Evolutionary conservation across 2,113 vertebrate species (phyloP).

Genomic region (Turdus rufiventris): DNA sequence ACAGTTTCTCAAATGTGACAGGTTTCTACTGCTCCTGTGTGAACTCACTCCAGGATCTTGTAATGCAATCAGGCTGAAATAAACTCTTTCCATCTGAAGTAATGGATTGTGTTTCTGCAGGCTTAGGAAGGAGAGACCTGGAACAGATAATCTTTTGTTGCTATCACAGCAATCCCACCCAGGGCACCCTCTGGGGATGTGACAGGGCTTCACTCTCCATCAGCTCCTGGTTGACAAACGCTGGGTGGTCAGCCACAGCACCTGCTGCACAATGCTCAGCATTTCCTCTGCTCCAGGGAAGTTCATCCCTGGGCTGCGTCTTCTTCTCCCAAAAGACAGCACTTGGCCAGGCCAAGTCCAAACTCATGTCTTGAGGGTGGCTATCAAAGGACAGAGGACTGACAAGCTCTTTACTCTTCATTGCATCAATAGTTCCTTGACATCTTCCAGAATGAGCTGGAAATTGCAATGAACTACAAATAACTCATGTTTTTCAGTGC

Average conservation of each 20-base stretch:
- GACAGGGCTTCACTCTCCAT: background rate
- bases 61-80: conserved; percentile 65
- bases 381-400: background rate
- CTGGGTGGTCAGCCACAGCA: background rate
- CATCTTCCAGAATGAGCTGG: background rate
- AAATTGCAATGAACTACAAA: background rate
- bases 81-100: conserved; percentile 50
- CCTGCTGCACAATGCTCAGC: background rate
- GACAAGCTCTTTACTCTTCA: background rate
- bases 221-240: background rate
- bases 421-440: background rate
- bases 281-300: background rate
- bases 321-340: background rate
- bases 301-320: background rate
- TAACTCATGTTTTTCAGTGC: background rate
- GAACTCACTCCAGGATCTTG: conserved; percentile 22
- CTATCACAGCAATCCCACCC: background rate
- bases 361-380: background rate
- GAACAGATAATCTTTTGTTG: conserved; percentile 76
- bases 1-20: background rate
- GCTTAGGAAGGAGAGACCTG: conserved; percentile 60
- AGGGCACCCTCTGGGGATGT: background rate
- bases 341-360: background rate
- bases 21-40: background rate
- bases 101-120: conserved; percentile 73